Evolutionary conservation across 2,888 invertebrate species (phyloP).

Genomic region (Anodontia alba): DNA sequence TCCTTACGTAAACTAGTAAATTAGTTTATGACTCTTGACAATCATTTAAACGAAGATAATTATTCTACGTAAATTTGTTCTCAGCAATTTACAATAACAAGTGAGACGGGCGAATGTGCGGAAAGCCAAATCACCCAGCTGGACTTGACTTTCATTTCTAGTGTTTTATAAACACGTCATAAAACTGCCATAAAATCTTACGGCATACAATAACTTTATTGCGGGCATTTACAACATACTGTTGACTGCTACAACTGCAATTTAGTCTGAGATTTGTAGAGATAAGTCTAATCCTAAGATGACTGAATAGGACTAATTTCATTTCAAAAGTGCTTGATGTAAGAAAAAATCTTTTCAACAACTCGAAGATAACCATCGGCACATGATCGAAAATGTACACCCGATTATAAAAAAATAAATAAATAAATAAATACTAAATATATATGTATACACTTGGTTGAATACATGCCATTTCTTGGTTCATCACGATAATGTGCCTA

Average conservation of each 20-base stretch:
- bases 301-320: neutral
- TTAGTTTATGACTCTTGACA: slow-evolving; percentile 49
- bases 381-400: no score
- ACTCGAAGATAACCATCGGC: neutral
- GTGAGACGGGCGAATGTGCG: neutral
- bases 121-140: neutral
- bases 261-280: slow-evolving; percentile 4
- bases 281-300: slow-evolving; percentile 1
- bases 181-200: slow-evolving; percentile 15
- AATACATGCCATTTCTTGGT: no score
- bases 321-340: neutral
- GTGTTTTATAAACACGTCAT: slow-evolving; percentile 11
- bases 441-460: no score
- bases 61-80: slow-evolving; percentile 45
- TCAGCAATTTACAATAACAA: slow-evolving; percentile 49
- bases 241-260: slow-evolving; percentile 4
- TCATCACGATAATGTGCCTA: no score
- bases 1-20: slow-evolving; percentile 33
- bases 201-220: slow-evolving; percentile 6
- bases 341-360: neutral
- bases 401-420: no score
- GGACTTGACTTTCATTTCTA: slow-evolving; percentile 8
- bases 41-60: slow-evolving; percentile 46
- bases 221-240: neutral
- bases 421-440: no score